Evolutionary conservation across 2,797 vertebrate genomes (phyloP).

Genomic region (Gouania willdenowi): DNA sequence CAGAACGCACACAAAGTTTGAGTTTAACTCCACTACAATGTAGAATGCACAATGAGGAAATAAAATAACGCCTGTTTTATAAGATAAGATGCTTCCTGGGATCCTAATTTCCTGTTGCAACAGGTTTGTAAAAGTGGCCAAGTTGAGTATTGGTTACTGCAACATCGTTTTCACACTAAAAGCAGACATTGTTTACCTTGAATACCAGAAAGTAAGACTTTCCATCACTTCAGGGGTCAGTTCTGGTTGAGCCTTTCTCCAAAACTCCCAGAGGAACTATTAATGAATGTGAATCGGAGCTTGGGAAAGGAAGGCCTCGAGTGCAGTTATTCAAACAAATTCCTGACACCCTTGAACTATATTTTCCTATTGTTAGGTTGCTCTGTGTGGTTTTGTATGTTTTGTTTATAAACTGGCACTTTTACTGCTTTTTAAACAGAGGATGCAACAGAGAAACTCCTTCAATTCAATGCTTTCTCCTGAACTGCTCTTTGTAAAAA

Average conservation of each 20-base stretch:
- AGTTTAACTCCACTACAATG: conserved; percentile 12
- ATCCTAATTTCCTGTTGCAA: conserved; percentile 29
- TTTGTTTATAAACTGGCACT: conserved; percentile 14
- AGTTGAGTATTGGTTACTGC: conserved; percentile 4
- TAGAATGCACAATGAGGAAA: conserved; percentile 43
- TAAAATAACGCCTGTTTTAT: conserved; percentile 33
- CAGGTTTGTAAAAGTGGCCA: conserved; percentile 43
- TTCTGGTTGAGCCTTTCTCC: conserved; percentile 33
- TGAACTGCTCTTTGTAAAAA: conserved; percentile 9
- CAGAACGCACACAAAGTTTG: conserved; percentile 31
- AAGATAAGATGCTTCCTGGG: conserved; percentile 59
- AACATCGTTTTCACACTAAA: conserved; percentile 19
- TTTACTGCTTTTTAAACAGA: conserved; percentile 36
- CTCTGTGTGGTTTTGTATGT: conserved; percentile 32
- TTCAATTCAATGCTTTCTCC: conserved; percentile 16
- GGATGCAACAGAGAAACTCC: conserved; percentile 12
- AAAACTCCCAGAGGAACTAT: conserved; percentile 29
- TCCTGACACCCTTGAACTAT: conserved; percentile 32
- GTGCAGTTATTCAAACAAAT: conserved; percentile 34
- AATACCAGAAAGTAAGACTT: conserved; percentile 41
- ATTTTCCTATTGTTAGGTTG: conserved; percentile 42
- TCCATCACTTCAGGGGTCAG: conserved; percentile 42
- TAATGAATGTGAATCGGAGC: conserved; percentile 18
- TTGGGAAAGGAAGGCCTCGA: conserved; percentile 48
- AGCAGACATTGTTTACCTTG: conserved; percentile 53